A percentile compares a stretch with the other conserved stretches of the same genome.
These are phyloP conservation scores for Drosophila anceps DNA, from an alignment of 2,888 invertebrate species.

Conservation along the genomic window DNA sequence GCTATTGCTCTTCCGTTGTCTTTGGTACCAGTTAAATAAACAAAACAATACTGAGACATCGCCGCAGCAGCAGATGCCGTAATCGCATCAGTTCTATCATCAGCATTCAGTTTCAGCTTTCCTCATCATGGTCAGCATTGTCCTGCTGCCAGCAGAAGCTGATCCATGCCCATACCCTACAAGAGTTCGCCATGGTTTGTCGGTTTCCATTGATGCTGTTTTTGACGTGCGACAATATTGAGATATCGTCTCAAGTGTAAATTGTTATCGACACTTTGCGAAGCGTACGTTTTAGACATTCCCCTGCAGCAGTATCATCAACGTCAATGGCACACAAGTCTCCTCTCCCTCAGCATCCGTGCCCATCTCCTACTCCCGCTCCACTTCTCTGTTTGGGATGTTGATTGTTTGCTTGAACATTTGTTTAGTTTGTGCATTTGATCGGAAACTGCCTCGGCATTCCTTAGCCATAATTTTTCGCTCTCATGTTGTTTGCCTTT, in stretches of 20 bases:
- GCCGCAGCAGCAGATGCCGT: conserved; percentile 19
- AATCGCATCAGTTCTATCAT: conserved; percentile 42
- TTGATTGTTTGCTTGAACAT: conserved; percentile 56
- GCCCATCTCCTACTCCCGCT: not conserved
- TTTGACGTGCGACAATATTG: conserved; percentile 76
- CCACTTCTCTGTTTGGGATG: conserved; percentile 14
- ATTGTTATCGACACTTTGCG: conserved; percentile 80
- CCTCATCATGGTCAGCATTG: conserved; percentile 45
- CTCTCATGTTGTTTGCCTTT: conserved; percentile 1
- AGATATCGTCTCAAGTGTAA: conserved; percentile 81
- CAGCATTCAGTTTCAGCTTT: conserved; percentile 35
- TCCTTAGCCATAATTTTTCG: not conserved
- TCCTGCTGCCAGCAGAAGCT: conserved; percentile 16
- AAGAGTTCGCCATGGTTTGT: conserved; percentile 22
- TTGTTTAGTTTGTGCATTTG: conserved; percentile 72
- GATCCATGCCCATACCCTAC: not conserved
- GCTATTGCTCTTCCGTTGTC: conserved; percentile 23
- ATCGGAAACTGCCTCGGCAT: conserved; percentile 34
- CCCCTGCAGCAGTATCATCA: conserved; percentile 63
- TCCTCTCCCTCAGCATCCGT: not conserved
- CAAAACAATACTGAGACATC: conserved; percentile 41
- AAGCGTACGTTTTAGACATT: conserved; percentile 49
- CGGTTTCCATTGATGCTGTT: conserved; percentile 45
- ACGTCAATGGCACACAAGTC: conserved; percentile 55
- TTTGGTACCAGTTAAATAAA: conserved; percentile 57